Conservation (phyloP, 2,797 vertebrate species). For the Scleropages formosus region DNA sequence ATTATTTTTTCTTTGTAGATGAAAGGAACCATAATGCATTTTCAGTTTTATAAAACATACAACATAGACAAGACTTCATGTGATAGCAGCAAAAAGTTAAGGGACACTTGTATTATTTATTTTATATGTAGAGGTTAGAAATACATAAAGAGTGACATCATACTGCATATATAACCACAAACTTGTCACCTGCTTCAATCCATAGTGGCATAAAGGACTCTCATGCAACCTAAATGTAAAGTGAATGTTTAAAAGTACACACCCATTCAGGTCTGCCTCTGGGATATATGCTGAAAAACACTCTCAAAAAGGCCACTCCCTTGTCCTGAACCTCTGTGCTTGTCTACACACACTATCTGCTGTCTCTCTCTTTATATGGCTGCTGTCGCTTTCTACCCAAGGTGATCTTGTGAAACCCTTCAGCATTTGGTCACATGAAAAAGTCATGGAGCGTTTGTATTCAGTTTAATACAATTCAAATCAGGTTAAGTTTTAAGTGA, state of each 20-base stretch:
- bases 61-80: too few species aligned
- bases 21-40: constrained; percentile 19
- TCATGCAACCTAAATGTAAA: too few species aligned
- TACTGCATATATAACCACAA: too few species aligned
- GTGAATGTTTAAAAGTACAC: too few species aligned
- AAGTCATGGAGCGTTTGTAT: too few species aligned
- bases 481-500: too few species aligned
- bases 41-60: constrained; percentile 8
- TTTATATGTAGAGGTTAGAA: too few species aligned
- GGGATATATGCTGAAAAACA: too few species aligned
- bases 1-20: not conserved
- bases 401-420: not conserved
- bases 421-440: not conserved
- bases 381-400: not conserved
- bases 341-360: not conserved
- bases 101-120: too few species aligned
- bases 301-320: not conserved
- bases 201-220: not conserved
- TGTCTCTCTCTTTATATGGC: not conserved
- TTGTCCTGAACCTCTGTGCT: not conserved
- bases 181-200: not conserved
- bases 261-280: not conserved
- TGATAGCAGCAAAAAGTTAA: too few species aligned
- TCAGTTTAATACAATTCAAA: too few species aligned
- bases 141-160: not conserved